Base-by-base conservation (phyloP, 1,140 invertebrate genomes). In the Hylaeus volcanicus region DNA sequence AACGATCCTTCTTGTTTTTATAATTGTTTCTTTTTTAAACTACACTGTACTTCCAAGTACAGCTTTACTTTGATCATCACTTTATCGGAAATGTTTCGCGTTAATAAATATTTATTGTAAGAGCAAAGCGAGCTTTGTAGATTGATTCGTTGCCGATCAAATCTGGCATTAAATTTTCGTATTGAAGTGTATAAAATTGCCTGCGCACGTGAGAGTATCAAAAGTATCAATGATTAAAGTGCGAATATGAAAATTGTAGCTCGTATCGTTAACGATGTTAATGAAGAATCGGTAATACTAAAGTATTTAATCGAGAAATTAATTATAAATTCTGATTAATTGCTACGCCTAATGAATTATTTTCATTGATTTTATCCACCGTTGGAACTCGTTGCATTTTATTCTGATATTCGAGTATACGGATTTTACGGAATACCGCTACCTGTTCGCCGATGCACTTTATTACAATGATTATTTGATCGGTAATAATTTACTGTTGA, bases 291-390 rank as follows among this genome's bases (percentile, higher is more conserved):
- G 77, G 48, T 11, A 26, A 65, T 56, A 60, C 45, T 84, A 58
- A 85, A 85, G 84, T 81, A 80, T 85, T 84, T 66, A 85, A 81
- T 75, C 26, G 39, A 2, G 43, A 9, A 43, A 73, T 86, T 83
- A 86, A 86, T 82, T 85, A 86, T 86, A 68, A 72, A 86, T 73
- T 48, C 12, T 69, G 75, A 86, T 86, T 86, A 86, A 86, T 83
- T 79, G 84, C 66, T 3, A 61, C 26, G 5, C 53, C 41, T 69
- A 72, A 86, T 86, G 71, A 86, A 86, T 86, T 86, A 86, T 86
- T 82, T 65, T 65, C 45, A 8, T 56, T 63, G 68, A 74, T 83
- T 86, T 86, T 79, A 86, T 48, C 41, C 64, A 37, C 58, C 58
- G 63, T 45, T 60, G 71, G 45, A 82, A 43, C 63, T 86, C 71